Evolutionary conservation across 2,797 vertebrate species (phyloP), one percentile per base, ranked within the genome.

Genomic region (Leptatherina wallacei): DNA sequence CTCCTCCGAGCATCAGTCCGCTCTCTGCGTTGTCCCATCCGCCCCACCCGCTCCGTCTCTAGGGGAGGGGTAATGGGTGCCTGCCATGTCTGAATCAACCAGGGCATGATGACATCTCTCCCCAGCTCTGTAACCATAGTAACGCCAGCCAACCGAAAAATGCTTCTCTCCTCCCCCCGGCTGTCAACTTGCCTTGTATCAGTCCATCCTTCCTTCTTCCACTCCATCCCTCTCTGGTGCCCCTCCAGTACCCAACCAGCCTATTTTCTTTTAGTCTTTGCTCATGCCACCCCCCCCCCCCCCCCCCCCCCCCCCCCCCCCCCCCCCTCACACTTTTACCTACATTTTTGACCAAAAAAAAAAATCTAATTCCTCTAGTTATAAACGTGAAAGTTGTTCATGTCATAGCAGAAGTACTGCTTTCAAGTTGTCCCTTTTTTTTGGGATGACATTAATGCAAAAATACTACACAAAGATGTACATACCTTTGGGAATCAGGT

Each of bases 401-500:
- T 29, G 16, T 2, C 18, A 36, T 49, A 27, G 2, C 16, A 51
- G 24, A 0, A 1, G 20, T 8, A 42, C 56, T 67, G 42, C 11
- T 30, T 69, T 67, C n/a, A 20, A 40, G 38, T n/a, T 36, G 22
- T 18, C 18, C 24, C 6, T 32, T 24, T 9, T 24, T 3, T 42
- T 24, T 12, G 12, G 7, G 27, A 55, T 7, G 0, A 8, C 49
- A 71, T 14, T 14, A 3, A 49, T 11, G 16, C 57, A 68, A 57
- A 67, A 24, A 6, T 18, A 60, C 6, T 14, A 40, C 49, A 44
- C 47, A 11, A 22, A 7, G 3, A 22, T 22, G 47, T 18, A 80
- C 93, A 85, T 88, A 99, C 98, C 98, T 98, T 90, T 99, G 98
- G 62, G 98, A 98, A 89, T 99, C 98, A 0, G 98, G 98, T 84